These are phyloP conservation scores for Actias luna DNA, from an alignment of 2,888 invertebrate genomes.

Conservation along the genomic window DNA sequence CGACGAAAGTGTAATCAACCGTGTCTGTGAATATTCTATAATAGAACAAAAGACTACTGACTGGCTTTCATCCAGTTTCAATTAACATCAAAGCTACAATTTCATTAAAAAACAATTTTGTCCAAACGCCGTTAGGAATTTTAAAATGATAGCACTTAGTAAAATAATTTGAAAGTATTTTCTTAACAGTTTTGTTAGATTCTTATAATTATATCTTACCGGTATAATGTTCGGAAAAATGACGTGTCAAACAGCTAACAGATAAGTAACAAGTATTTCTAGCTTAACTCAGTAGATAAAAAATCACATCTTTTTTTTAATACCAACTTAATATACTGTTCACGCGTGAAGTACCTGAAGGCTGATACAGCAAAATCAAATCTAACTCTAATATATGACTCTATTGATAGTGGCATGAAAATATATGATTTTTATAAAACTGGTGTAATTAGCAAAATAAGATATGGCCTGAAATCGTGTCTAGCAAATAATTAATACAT, in stretches of 20 bases:
- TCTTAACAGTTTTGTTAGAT: background rate
- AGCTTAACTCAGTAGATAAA: background rate
- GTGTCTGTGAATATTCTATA: background rate
- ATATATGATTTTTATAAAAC: no score
- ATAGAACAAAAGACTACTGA: background rate
- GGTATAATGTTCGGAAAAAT: background rate
- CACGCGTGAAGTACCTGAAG: no score
- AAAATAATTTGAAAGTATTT: background rate
- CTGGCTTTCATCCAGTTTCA: background rate
- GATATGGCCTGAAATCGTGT: no score
- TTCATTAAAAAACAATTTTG: background rate
- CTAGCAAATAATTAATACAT: no score
- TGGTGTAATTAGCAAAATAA: no score
- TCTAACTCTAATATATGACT: background rate
- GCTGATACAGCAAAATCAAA: background rate
- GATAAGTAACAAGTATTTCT: background rate
- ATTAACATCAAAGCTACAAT: background rate
- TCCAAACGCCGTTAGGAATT: background rate
- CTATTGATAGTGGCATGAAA: background rate
- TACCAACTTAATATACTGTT: background rate
- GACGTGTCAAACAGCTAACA: no score
- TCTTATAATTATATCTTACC: background rate
- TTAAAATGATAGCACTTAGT: background rate
- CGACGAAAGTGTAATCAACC: background rate
- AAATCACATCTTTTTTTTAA: background rate